Evolutionary conservation across 2,888 invertebrate species (phyloP).

Genomic region (Dioctria linearis): DNA sequence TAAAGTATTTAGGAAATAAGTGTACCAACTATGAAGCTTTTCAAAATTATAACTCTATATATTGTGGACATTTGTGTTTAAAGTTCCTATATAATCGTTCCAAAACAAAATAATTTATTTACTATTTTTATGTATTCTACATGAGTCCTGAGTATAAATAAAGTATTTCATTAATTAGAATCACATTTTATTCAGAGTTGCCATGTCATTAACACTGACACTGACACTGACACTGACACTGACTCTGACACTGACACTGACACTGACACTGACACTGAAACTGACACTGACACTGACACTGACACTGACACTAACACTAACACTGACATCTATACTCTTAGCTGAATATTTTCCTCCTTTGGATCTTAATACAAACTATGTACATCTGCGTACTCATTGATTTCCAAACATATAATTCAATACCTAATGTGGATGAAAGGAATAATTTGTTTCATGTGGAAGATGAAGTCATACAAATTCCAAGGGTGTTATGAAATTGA

Average conservation of each 20-base stretch:
- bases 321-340: slow-evolving; percentile 55
- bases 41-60: slow-evolving; percentile 62
- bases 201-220: slow-evolving; percentile 59
- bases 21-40: slow-evolving; percentile 62
- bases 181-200: slow-evolving; percentile 8
- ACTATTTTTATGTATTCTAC: too few relatives aligned
- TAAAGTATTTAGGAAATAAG: slow-evolving; percentile 60
- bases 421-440: too few relatives aligned
- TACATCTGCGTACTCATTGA: too few relatives aligned
- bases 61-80: slow-evolving; percentile 64
- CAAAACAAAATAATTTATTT: too few relatives aligned
- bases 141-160: not conserved
- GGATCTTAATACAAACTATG: too few relatives aligned
- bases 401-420: too few relatives aligned
- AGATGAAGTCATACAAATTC: too few relatives aligned
- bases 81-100: slow-evolving; percentile 59
- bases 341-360: not conserved
- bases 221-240: slow-evolving; percentile 51
- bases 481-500: slow-evolving; percentile 60
- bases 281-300: slow-evolving; percentile 51
- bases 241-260: slow-evolving; percentile 50
- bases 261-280: slow-evolving; percentile 22
- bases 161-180: not conserved
- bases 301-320: too few relatives aligned
- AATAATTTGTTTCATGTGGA: too few relatives aligned